Percentiles rank a stretch among this genome's conserved stretches.
phyloP scores from a whole-genome alignment of 2,888 invertebrate species.

The Pristionchus mayeri region DNA sequence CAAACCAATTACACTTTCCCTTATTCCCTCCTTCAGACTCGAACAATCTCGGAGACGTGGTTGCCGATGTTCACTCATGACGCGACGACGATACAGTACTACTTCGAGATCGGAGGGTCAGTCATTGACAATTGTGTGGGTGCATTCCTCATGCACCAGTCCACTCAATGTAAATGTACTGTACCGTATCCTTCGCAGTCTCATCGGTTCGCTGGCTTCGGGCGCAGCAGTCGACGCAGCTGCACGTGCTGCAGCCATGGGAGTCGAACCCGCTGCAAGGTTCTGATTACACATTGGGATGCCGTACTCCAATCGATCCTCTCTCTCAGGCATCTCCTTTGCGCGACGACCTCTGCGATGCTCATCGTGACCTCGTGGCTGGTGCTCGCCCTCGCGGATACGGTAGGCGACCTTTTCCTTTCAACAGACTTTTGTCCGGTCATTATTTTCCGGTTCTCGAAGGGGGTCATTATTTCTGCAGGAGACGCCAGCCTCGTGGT shows the following conservation, averaged over 20 bases:
- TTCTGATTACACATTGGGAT: background rate
- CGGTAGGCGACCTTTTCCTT: conserved; percentile 6
- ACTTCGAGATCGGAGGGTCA: conserved; percentile 62
- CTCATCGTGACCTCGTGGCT: conserved; percentile 47
- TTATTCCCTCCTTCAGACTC: conserved; percentile 51
- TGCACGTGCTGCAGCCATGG: conserved; percentile 7
- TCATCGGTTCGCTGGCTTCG: conserved; percentile 55
- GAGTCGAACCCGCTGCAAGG: conserved; percentile 30
- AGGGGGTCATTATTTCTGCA: too few species aligned
- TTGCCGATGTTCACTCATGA: conserved; percentile 56
- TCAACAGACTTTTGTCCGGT: too few species aligned
- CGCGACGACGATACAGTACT: conserved; percentile 54
- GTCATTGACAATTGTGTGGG: background rate
- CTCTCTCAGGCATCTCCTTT: background rate
- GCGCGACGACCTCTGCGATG: conserved; percentile 39
- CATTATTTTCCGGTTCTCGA: too few species aligned
- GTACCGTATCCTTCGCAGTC: conserved; percentile 45
- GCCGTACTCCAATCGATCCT: too few species aligned
- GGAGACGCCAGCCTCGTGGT: conserved; percentile 35
- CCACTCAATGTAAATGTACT: background rate
- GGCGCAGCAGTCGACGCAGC: conserved; percentile 56
- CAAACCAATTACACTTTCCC: background rate
- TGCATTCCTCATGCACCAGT: too few species aligned
- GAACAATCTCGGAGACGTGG: conserved; percentile 65
- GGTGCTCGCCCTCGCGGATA: conserved; percentile 40